Conservation (phyloP, 2,888 invertebrate genomes). For the Cabera pusaria region DNA sequence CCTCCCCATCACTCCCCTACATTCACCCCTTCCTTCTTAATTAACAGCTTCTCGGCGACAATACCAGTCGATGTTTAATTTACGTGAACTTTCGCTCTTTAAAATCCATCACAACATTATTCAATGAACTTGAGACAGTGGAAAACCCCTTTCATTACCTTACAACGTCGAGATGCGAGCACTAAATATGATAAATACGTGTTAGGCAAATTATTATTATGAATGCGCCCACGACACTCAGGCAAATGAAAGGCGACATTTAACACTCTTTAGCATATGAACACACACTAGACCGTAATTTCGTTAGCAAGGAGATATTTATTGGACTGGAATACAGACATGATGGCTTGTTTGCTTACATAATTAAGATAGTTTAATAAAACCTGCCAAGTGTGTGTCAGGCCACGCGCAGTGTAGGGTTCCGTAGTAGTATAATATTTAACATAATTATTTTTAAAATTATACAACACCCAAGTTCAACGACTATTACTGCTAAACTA, state of each 20-base stretch:
- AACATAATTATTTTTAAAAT: too few relatives aligned
- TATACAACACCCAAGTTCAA: too few relatives aligned
- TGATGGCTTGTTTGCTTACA: too few relatives aligned
- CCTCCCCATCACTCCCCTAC: slow-evolving; percentile 35
- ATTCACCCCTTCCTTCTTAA: slow-evolving; percentile 42
- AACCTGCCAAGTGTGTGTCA: too few relatives aligned
- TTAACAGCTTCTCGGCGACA: slow-evolving; percentile 45
- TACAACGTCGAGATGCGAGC: background rate
- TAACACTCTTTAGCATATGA: too few relatives aligned
- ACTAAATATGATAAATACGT: background rate
- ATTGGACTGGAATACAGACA: too few relatives aligned
- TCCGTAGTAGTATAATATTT: too few relatives aligned
- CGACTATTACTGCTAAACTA: too few relatives aligned
- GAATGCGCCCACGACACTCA: slow-evolving; percentile 2
- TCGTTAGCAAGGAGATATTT: too few relatives aligned
- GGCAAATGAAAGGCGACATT: background rate
- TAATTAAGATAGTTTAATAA: too few relatives aligned
- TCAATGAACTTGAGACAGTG: background rate
- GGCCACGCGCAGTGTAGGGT: too few relatives aligned
- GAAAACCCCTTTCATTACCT: background rate
- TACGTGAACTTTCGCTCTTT: slow-evolving; percentile 9
- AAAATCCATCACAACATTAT: slow-evolving; percentile 1
- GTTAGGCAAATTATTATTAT: slow-evolving; percentile 1
- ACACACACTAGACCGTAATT: too few relatives aligned
- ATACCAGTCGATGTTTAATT: slow-evolving; percentile 41